Conservation (phyloP, 2,797 vertebrate genomes). For the Argya squamiceps region DNA sequence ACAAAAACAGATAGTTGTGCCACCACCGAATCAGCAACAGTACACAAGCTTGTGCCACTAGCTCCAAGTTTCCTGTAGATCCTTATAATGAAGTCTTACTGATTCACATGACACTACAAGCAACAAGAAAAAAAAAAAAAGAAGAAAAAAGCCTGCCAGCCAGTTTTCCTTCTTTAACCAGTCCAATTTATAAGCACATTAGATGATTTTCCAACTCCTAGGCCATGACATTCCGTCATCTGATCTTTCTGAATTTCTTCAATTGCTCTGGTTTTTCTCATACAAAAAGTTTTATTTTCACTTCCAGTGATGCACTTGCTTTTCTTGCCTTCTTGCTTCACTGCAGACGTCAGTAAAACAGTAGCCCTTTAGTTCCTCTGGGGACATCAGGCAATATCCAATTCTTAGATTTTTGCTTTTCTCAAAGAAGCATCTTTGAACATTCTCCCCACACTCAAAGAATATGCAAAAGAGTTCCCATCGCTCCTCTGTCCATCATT, state of each 20-base stretch:
- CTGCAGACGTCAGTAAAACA: background rate
- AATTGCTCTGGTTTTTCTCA: background rate
- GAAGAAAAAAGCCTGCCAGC: background rate
- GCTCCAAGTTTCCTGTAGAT: background rate
- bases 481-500: background rate
- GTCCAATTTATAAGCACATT: background rate
- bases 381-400: background rate
- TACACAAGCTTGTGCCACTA: background rate
- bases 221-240: background rate
- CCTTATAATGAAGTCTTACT: background rate
- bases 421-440: background rate
- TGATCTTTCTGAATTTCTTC: background rate
- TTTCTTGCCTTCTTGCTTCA: background rate
- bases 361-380: background rate
- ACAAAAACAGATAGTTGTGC: background rate
- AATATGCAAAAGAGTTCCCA: rapidly evolving
- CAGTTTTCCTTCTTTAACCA: background rate
- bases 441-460: background rate
- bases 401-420: no score
- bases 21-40: background rate
- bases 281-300: background rate
- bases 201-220: background rate
- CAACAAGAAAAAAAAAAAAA: background rate
- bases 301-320: background rate
- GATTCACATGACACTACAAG: background rate